Evolutionary conservation across 2,888 invertebrate species (phyloP).

Genomic region (Flexamia atlantica): DNA sequence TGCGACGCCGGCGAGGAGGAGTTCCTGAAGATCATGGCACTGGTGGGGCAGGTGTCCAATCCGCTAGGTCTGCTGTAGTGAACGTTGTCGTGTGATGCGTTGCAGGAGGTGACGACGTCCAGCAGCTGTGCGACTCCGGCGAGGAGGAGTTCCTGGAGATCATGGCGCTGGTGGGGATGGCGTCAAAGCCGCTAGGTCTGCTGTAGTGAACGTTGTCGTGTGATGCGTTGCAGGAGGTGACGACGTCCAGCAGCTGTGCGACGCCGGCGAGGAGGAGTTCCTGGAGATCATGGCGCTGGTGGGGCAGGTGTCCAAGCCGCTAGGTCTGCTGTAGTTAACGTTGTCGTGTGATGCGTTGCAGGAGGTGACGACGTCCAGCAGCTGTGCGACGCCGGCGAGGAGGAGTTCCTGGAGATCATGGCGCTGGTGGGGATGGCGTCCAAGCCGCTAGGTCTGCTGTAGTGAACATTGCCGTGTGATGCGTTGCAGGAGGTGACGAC

Average conservation of each 20-base stretch:
- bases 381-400: conserved; percentile 98
- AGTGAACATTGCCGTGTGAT: conserved; percentile 77
- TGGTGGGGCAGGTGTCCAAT: not conserved
- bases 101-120: conserved; percentile 97
- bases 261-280: conserved; percentile 99
- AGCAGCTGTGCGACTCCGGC: conserved; percentile 98
- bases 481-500: conserved; percentile 92
- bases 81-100: not conserved
- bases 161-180: conserved; percentile 85
- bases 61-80: conserved; percentile 72
- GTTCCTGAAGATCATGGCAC: conserved; percentile 79
- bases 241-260: conserved; percentile 98
- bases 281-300: conserved; percentile 99
- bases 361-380: conserved; percentile 99
- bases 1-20: conserved; percentile 99
- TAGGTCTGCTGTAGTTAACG: not conserved
- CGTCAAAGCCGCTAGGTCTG: conserved; percentile 88
- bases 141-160: conserved; percentile 99
- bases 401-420: conserved; percentile 98
- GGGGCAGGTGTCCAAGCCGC: conserved; percentile 97
- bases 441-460: conserved; percentile 97
- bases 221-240: conserved; percentile 87
- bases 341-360: conserved; percentile 72
- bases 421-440: conserved; percentile 89
- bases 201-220: not conserved